Conservation (phyloP, 2,113 vertebrate species). For the Gnathonemus longibarbis region DNA sequence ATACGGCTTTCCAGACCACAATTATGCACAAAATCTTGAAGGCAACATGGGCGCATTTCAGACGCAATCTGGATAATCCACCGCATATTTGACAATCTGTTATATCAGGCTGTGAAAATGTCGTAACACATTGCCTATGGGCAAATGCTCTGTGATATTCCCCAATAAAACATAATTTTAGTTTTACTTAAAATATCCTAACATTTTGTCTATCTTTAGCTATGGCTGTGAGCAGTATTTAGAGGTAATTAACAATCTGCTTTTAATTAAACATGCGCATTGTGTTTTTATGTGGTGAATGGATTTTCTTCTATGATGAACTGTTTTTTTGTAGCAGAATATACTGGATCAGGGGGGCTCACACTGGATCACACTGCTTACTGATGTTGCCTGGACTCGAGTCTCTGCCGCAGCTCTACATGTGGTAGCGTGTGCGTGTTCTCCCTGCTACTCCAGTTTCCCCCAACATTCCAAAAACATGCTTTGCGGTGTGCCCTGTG, state of each 20-base stretch:
- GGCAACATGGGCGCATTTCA: neutral
- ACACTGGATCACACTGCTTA: neutral
- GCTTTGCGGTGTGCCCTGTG: neutral
- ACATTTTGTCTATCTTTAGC: neutral
- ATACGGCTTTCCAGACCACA: neutral
- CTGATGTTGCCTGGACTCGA: neutral
- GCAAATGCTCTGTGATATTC: neutral
- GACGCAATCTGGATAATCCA: neutral
- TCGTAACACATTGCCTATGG: neutral
- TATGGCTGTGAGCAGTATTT: neutral
- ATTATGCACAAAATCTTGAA: neutral
- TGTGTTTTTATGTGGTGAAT: neutral
- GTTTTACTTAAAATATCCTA: neutral
- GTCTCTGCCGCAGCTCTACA: neutral
- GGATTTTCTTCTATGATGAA: neutral
- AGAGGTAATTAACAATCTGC: neutral
- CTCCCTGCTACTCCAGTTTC: neutral
- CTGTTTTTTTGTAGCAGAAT: neutral
- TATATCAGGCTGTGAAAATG: neutral
- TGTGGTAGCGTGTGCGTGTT: neutral
- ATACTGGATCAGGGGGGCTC: neutral
- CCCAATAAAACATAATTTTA: neutral
- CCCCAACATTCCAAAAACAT: neutral
- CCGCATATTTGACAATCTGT: neutral
- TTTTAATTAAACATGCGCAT: neutral